Evolutionary conservation across 2,797 vertebrate species (phyloP), one percentile per base, ranked within the genome.

Genomic region (Lithobates sylvaticus): DNA sequence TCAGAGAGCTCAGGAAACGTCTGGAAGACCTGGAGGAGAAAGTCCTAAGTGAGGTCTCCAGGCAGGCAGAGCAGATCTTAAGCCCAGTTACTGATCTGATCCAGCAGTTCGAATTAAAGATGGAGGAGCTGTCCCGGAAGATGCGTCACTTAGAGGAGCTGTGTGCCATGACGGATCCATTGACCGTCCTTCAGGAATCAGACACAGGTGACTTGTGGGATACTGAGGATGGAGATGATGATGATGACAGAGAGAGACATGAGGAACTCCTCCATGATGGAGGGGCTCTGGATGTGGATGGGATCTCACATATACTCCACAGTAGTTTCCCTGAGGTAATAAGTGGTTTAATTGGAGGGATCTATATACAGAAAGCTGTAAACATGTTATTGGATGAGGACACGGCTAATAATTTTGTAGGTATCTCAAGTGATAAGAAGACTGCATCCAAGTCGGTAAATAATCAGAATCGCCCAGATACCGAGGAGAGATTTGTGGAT

Each of bases 141-240:
- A 73, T n/a, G 21, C 2, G 9, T 27, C 47, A 64, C 5, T 23
- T 64, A 15, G 69, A 82, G 50, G 15, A 61, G 68, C 2, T 73
- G 69, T 73, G 69, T 27, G 23, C 7, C 36, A 10, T 64, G 44
- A 72, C 21, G 7, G 79, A 82, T 42, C 79, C 79, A 42, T 9
- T 73, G 39, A 82, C 50, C 7, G 21, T 73, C 16, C 32, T 73
- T 36, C 71, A 73, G 78, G 15, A 81, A 80, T 3, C 47, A n/a
- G n/a, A n/a, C n/a, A n/a, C n/a, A n/a, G n/a, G n/a, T n/a, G n/a
- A n/a, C n/a, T n/a, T n/a, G n/a, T n/a, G n/a, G n/a, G n/a, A n/a
- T n/a, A n/a, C n/a, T n/a, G n/a, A n/a, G n/a, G n/a, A n/a, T n/a
- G n/a, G n/a, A n/a, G n/a, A n/a, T n/a, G n/a, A n/a, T n/a, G n/a